These are phyloP conservation scores for Sterna hirundo DNA, from an alignment of 2,113 vertebrate genomes.

Conservation along the genomic window DNA sequence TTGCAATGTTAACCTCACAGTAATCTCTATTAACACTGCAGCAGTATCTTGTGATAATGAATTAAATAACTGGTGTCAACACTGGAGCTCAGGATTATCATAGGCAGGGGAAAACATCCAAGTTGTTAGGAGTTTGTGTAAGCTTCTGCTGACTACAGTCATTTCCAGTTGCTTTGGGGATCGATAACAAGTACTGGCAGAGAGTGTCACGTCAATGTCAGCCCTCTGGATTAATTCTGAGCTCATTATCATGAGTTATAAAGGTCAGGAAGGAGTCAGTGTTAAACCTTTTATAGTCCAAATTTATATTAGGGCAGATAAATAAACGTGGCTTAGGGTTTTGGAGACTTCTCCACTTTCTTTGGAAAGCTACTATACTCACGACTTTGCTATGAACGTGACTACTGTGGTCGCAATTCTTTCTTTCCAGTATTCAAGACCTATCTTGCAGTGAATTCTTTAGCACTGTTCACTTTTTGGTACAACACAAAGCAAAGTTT, in stretches of 20 bases:
- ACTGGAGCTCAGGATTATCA: not conserved
- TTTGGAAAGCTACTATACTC: not conserved
- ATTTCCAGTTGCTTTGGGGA: conserved; percentile 5
- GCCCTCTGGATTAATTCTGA: conserved; percentile 16
- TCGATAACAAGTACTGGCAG: conserved; percentile 15
- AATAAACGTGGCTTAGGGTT: not conserved
- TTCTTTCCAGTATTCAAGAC: not conserved
- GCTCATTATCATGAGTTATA: conserved; percentile 30
- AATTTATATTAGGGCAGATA: not conserved
- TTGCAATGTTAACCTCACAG: not conserved
- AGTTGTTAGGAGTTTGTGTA: not conserved
- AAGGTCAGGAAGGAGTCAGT: conserved; percentile 5
- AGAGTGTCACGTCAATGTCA: conserved; percentile 5
- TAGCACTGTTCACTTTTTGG: not conserved
- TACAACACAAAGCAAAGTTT: not conserved
- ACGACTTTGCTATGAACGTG: not conserved
- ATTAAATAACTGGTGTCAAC: conserved; percentile 23
- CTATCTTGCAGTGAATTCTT: not conserved
- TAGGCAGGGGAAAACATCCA: not conserved
- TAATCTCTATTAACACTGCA: conserved; percentile 3
- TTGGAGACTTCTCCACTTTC: not conserved
- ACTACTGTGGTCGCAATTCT: not conserved
- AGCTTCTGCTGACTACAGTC: not conserved
- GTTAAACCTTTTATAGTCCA: conserved; percentile 17
- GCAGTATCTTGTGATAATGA: not conserved